Evolutionary conservation across 2,113 vertebrate species (phyloP).

Genomic region (Sinocyclocheilus rhinocerous): DNA sequence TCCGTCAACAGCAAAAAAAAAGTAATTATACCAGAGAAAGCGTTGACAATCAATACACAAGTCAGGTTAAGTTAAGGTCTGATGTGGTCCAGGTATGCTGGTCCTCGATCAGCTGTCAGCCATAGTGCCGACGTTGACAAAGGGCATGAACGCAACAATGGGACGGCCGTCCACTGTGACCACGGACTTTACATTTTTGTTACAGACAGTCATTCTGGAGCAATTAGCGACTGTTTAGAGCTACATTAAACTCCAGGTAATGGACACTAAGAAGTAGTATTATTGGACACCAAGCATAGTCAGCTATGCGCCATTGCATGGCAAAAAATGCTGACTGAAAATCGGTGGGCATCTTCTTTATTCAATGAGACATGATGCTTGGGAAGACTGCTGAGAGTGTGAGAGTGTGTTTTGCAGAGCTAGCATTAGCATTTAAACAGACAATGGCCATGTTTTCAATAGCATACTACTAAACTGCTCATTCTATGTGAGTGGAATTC

Average conservation of each 20-base stretch:
- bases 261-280: slow-evolving; percentile 6
- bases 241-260: slow-evolving; percentile 4
- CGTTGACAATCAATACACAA: slow-evolving; percentile 90
- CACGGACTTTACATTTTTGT: slow-evolving; percentile 63
- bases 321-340: slow-evolving; percentile 42
- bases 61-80: slow-evolving; percentile 81
- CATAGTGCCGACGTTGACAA: slow-evolving; percentile 65
- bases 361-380: slow-evolving; percentile 19
- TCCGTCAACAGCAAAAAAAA: slow-evolving; percentile 73
- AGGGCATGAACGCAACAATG: slow-evolving; percentile 67
- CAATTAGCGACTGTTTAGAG: slow-evolving; percentile 54
- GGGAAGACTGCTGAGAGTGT: not conserved
- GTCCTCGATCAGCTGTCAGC: slow-evolving; percentile 76
- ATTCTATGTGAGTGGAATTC: no score
- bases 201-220: slow-evolving; percentile 47
- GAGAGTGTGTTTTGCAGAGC: not conserved
- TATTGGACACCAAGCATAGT: slow-evolving; percentile 27
- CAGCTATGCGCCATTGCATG: slow-evolving; percentile 5
- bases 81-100: slow-evolving; percentile 56
- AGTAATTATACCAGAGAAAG: slow-evolving; percentile 95
- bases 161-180: slow-evolving; percentile 63
- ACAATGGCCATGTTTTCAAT: not conserved
- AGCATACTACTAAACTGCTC: no score
- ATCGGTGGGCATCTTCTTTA: slow-evolving; percentile 28
- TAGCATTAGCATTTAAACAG: not conserved